Evolutionary conservation across 2,888 invertebrate genomes (phyloP), one percentile per base, ranked within the genome.

Genomic region (Metallyticus violacea): DNA sequence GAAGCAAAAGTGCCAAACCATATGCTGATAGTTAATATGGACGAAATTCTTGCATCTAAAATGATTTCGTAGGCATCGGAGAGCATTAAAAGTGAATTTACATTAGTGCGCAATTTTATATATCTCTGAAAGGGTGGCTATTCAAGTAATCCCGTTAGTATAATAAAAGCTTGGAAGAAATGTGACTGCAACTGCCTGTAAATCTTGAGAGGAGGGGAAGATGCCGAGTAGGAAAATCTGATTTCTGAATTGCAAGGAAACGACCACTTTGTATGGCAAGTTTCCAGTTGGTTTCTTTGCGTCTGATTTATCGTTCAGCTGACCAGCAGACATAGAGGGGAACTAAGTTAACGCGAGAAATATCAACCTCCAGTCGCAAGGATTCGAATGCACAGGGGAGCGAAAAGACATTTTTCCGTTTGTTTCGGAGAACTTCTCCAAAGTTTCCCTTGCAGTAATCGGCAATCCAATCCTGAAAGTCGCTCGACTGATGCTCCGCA

Each of bases 221-320:
- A 62, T 62, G 40, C 40, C 40, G 40, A n/a, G 28, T 79, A 28
- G 28, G 7, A 6, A 28, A 28, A 15, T 28, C 80, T 80, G 80
- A 28, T 80, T 80, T 80, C 80, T 80, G 80, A 80, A 80, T 25
- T 80, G 28, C 80, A n/a, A 28, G 80, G 28, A 80, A 80, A 80
- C 28, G 28, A 28, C 28, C 80, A 80, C 80, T 80, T 80, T 28
- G 28, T 28, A 80, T 28, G 28, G 80, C 80, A 80, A 78, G 29
- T 29, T 1, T 80, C 80, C 80, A 28, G 80, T 28, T 80, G 28
- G 80, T 80, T 80, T 29, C 80, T 28, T 15, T 9, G 29, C 29
- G 26, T 28, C 80, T 80, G 80, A 80, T 79, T 79, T 79, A 80
- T 80, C 15, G 40, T 62, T 62, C 40, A 62, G 40, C 22, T 62